Evolutionary conservation across 2,888 invertebrate genomes (phyloP).

Genomic region (Calliphora vomitoria): DNA sequence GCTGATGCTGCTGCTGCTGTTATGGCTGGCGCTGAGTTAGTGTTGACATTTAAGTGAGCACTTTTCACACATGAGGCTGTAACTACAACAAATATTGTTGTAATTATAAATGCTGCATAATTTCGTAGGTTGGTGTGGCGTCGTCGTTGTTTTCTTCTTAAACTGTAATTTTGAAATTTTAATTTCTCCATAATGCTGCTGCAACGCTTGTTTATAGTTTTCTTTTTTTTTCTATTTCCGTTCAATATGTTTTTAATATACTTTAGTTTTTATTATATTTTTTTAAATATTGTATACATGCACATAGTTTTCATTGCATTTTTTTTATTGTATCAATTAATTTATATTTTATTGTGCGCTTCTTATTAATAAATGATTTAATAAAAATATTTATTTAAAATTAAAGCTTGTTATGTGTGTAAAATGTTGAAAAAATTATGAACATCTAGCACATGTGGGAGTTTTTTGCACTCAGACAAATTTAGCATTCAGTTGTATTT

Average conservation of each 20-base stretch:
- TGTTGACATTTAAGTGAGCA: slow-evolving; percentile 78
- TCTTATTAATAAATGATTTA: slow-evolving; percentile 19
- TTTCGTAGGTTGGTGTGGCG: slow-evolving; percentile 76
- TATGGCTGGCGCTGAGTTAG: slow-evolving; percentile 48
- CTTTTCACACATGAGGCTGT: slow-evolving; percentile 81
- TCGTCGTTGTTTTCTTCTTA: slow-evolving; percentile 60
- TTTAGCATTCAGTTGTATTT: neutral
- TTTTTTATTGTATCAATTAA: neutral
- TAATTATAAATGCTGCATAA: slow-evolving; percentile 79
- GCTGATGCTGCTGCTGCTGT: slow-evolving; percentile 58
- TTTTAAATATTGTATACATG: neutral
- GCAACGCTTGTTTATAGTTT: neutral
- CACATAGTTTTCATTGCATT: slow-evolving; percentile 15
- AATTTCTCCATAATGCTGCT: slow-evolving; percentile 63
- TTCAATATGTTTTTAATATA: neutral
- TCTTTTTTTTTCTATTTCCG: neutral
- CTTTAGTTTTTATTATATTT: neutral
- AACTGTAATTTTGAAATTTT: slow-evolving; percentile 74
- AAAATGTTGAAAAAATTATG: neutral
- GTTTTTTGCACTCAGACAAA: neutral
- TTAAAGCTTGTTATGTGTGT: slow-evolving; percentile 36
- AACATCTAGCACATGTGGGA: neutral
- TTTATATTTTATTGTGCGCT: neutral
- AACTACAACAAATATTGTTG: slow-evolving; percentile 79
- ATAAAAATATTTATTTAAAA: slow-evolving; percentile 43